These are phyloP conservation scores for Hexactinellida sp. DNA, from an alignment of 37 sponge, comb jelly and placozoan species.

Conservation along the genomic window DNA sequence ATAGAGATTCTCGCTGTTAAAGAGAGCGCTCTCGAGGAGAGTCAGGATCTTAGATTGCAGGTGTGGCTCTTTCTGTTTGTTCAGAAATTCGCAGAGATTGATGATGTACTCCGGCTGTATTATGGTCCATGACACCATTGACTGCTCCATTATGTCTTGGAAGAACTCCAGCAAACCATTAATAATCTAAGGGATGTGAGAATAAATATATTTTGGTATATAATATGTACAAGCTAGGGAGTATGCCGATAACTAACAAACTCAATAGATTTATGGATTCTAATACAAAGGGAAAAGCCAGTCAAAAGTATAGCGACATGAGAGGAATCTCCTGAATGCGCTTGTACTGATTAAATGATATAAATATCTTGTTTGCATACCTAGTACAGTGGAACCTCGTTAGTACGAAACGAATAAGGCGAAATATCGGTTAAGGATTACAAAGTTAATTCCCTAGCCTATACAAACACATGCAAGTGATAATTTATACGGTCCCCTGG, in stretches of 20 bases:
- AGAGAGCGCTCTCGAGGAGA: slow-evolving; percentile 55
- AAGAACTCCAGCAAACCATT: slow-evolving; percentile 36
- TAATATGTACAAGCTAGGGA: background rate
- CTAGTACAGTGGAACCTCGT: no score
- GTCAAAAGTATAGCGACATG: background rate
- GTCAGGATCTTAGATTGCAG: slow-evolving; percentile 35
- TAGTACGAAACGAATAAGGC: no score
- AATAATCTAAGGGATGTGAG: background rate
- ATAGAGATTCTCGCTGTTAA: slow-evolving; percentile 39
- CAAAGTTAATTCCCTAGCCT: no score
- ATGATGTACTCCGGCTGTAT: slow-evolving; percentile 56
- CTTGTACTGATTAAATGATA: no score
- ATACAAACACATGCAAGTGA: no score
- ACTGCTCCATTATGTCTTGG: slow-evolving; percentile 70
- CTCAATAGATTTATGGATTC: background rate
- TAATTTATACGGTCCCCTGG: no score
- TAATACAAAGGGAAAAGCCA: background rate
- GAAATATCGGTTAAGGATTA: no score
- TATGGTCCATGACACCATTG: slow-evolving; percentile 62
- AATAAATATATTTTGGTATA: background rate
- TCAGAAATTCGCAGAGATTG: slow-evolving; percentile 52
- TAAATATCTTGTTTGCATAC: no score
- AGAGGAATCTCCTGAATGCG: background rate
- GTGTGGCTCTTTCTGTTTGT: slow-evolving; percentile 30
- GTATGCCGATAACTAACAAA: background rate